Conservation (phyloP, 2,888 invertebrate genomes). For the Himalopsyche kuldschensis region DNA sequence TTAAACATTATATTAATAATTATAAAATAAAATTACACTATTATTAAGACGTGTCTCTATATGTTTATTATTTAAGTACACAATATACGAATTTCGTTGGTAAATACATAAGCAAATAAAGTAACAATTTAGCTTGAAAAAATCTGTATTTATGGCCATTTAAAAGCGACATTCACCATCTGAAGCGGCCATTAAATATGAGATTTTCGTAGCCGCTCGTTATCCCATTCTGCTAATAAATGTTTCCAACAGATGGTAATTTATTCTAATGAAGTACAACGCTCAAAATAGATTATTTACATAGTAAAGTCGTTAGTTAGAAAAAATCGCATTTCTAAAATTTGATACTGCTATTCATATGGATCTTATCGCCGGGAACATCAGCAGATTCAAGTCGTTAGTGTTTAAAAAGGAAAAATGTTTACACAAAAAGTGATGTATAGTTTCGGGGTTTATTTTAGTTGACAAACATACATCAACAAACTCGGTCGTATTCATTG, state of each 20-base stretch:
- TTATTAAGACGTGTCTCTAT: no score
- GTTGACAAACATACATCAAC: no score
- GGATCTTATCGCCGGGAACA: not conserved
- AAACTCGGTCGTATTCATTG: no score
- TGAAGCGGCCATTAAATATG: not conserved
- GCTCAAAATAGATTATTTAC: not conserved
- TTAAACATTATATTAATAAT: no score
- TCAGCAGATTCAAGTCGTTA: slow-evolving; percentile 24
- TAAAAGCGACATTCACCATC: not conserved
- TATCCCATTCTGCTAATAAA: not conserved
- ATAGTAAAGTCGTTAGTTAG: not conserved
- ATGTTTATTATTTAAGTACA: not conserved
- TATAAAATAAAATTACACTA: no score
- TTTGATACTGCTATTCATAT: not conserved
- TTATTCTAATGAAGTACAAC: not conserved
- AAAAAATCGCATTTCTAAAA: not conserved
- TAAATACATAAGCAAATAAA: not conserved
- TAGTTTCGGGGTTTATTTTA: no score
- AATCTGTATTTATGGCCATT: not conserved
- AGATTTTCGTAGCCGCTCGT: not conserved
- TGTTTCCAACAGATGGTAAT: not conserved
- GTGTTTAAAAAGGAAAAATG: not conserved
- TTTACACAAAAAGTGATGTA: not conserved
- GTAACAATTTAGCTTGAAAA: not conserved
- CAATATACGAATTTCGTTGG: not conserved